Evolutionary conservation across 2,888 invertebrate species (phyloP).

Genomic region (Xestobium rufovillosum): DNA sequence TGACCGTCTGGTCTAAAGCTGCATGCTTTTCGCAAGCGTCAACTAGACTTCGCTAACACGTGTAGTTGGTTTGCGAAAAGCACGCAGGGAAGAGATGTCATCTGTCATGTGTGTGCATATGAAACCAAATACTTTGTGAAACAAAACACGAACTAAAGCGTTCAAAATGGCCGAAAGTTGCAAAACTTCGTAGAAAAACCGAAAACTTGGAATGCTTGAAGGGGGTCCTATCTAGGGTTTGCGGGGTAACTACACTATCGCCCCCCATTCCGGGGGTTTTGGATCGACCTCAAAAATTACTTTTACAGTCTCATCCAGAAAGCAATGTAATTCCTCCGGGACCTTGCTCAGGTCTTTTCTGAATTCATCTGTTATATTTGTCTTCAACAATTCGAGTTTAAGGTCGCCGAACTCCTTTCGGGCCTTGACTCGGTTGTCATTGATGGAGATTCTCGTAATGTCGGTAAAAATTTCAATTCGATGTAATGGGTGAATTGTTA

Average conservation of each 20-base stretch:
- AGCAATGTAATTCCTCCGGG: constrained; percentile 43
- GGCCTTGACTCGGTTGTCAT: constrained; percentile 27
- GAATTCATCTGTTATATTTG: constrained; percentile 44
- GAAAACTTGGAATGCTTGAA: constrained; percentile 16
- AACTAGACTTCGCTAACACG: no score
- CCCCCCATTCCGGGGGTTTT: constrained; percentile 33
- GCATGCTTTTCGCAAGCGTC: no score
- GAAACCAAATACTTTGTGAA: constrained; percentile 40
- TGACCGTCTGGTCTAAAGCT: no score
- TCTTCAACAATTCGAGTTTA: constrained; percentile 41
- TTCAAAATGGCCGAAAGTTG: constrained; percentile 39
- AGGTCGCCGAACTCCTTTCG: constrained; percentile 24
- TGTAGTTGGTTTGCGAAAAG: no score
- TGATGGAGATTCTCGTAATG: constrained; percentile 27
- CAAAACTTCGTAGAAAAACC: constrained; percentile 26
- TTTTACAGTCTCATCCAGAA: constrained; percentile 47
- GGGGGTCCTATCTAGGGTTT: constrained; percentile 41
- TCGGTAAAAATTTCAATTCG: constrained; percentile 30
- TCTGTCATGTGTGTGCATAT: constrained; percentile 44
- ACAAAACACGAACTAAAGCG: constrained; percentile 28
- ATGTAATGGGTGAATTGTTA: constrained; percentile 43
- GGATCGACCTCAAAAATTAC: constrained; percentile 47
- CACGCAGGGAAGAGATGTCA: constrained; percentile 36
- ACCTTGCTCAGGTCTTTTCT: constrained; percentile 41
- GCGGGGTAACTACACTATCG: constrained; percentile 40